Percentiles rank a stretch among this genome's conserved stretches.
phyloP scores from a whole-genome alignment of 2,797 vertebrate genomes.

The Tolypeutes matacus region DNA sequence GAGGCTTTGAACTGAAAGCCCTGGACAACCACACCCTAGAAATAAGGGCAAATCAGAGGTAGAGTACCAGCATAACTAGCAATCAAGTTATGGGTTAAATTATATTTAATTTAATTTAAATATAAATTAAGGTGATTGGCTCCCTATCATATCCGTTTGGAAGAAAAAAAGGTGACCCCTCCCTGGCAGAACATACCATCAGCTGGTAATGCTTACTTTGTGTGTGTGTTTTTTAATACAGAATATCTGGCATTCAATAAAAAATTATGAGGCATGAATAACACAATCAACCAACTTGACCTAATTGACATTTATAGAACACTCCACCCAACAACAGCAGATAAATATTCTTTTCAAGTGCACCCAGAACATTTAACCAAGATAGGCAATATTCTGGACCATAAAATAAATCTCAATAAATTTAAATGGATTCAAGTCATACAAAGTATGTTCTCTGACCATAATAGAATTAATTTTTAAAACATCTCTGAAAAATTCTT shows the following conservation, averaged over 20 bases:
- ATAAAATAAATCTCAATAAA: constrained; percentile 50
- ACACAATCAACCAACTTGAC: constrained; percentile 48
- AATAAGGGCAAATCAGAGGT: neutral
- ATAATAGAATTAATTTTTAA: too few relatives aligned
- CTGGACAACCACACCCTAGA: neutral
- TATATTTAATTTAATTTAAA: too few relatives aligned
- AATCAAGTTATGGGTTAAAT: neutral
- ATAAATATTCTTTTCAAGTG: neutral
- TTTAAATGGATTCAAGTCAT: neutral
- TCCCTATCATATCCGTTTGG: neutral
- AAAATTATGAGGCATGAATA: constrained; percentile 49
- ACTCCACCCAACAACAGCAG: neutral
- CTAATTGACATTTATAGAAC: constrained; percentile 40
- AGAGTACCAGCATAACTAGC: neutral
- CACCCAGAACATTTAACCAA: constrained; percentile 8
- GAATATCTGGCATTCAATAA: neutral
- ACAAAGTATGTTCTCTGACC: too few relatives aligned
- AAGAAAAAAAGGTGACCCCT: constrained; percentile 27
- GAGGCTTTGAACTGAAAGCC: constrained; percentile 8
- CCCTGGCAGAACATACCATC: neutral
- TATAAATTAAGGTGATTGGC: constrained; percentile 12
- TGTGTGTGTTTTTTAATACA: constrained; percentile 42
- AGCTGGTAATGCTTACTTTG: constrained; percentile 1
- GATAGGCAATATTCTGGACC: neutral
- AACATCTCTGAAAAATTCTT: constrained; percentile 26